Percentiles rank a stretch among this genome's conserved stretches.
phyloP scores from a whole-genome alignment of 2,888 invertebrate species.

The Drosophila limbata region DNA sequence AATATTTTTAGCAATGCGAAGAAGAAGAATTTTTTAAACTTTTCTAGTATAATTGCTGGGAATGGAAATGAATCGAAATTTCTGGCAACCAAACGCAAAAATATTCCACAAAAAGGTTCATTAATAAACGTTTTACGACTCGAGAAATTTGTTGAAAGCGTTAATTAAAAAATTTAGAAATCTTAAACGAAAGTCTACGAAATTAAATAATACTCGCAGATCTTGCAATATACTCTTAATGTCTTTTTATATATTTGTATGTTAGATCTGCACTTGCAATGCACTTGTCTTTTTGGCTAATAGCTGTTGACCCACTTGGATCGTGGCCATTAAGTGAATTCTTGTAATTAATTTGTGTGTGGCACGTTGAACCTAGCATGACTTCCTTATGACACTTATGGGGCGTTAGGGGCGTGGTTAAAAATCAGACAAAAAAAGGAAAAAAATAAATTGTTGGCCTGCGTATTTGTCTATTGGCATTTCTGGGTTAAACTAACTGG shows the following conservation, averaged over 20 bases:
- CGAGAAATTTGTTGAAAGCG: conserved; percentile 11
- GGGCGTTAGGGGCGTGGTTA: conserved; percentile 27
- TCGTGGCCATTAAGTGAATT: conserved; percentile 79
- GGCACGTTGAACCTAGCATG: conserved; percentile 45
- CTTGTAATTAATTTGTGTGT: conserved; percentile 80
- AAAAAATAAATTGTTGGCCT: conserved; percentile 15
- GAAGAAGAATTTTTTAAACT: conserved; percentile 15
- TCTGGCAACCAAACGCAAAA: conserved; percentile 45
- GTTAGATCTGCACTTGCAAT: conserved; percentile 37
- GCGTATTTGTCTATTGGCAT: conserved; percentile 60
- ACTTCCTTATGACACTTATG: conserved; percentile 48
- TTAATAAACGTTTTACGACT: conserved; percentile 28
- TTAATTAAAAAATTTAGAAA: too few relatives aligned
- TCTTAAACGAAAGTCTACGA: background rate
- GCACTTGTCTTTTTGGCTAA: conserved; percentile 41
- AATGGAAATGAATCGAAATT: conserved; percentile 48
- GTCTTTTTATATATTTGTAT: conserved; percentile 1
- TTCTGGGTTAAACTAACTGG: conserved; percentile 73
- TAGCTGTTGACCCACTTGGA: conserved; percentile 81
- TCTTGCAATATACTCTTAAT: background rate
- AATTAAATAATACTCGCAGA: background rate
- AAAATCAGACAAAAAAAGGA: background rate
- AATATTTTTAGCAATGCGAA: conserved; percentile 61
- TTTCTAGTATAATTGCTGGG: conserved; percentile 25
- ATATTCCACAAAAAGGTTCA: conserved; percentile 9